Conservation (phyloP, 2,113 vertebrate species). For the Mohoua ochrocephala region DNA sequence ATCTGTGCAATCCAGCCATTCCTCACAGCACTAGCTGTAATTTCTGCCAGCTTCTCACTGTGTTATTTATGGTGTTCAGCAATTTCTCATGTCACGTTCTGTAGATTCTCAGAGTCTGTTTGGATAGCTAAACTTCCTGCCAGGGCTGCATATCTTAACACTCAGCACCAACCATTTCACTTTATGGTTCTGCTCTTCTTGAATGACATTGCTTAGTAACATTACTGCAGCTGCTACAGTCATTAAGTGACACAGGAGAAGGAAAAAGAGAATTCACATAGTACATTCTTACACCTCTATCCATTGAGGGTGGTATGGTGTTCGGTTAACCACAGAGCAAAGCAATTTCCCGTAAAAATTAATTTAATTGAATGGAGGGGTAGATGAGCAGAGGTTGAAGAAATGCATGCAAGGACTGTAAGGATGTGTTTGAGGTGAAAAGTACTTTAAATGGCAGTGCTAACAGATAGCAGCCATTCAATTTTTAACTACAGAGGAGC, state of each 20-base stretch:
- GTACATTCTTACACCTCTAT: background rate
- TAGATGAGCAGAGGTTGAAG: background rate
- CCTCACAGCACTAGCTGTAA: background rate
- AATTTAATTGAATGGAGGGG: background rate
- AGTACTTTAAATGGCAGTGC: background rate
- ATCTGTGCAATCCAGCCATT: background rate
- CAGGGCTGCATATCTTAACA: background rate
- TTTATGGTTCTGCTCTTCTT: background rate
- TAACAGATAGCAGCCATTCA: background rate
- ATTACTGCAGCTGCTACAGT: background rate
- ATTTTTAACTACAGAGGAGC: background rate
- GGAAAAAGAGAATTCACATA: background rate
- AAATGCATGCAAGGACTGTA: background rate
- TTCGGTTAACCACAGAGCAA: background rate
- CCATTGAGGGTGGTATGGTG: background rate
- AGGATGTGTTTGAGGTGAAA: background rate
- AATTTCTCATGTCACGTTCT: background rate
- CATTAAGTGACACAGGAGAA: background rate
- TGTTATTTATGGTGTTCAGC: slow-evolving; percentile 10
- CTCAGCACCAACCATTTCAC: background rate
- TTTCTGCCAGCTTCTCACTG: slow-evolving; percentile 13
- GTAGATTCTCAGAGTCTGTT: background rate
- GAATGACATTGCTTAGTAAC: background rate
- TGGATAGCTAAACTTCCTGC: background rate
- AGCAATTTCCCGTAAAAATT: background rate